phyloP scores from a whole-genome alignment of 1,140 invertebrate species.

The Drosophila simulans region DNA sequence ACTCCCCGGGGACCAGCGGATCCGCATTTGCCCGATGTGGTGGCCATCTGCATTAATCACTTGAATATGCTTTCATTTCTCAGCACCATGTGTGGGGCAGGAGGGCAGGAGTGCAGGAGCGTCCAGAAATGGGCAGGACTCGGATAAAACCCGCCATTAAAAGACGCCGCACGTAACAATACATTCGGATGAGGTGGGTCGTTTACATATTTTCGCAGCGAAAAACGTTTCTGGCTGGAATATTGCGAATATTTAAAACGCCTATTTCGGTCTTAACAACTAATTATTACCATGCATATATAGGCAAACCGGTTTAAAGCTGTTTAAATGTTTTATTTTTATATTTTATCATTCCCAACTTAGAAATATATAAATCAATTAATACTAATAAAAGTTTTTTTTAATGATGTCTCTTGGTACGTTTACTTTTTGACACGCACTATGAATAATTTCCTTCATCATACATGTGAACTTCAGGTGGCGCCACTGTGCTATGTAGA shows the following conservation, averaged over 20 bases:
- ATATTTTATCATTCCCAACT: too few relatives aligned
- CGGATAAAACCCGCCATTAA: constrained; percentile 61
- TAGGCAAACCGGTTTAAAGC: too few relatives aligned
- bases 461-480: neutral
- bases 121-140: constrained; percentile 1
- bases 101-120: neutral
- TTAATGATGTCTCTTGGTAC: neutral
- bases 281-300: constrained; percentile 2
- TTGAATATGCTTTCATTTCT: constrained; percentile 77
- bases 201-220: constrained; percentile 70
- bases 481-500: neutral
- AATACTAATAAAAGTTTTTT: neutral
- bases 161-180: constrained; percentile 64
- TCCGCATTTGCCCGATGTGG: constrained; percentile 34
- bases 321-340: too few relatives aligned
- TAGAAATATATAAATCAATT: too few relatives aligned
- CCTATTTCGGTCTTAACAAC: neutral
- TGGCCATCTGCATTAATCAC: constrained; percentile 74
- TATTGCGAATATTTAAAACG: constrained; percentile 13
- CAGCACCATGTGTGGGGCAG: constrained; percentile 49
- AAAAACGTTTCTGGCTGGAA: constrained; percentile 3
- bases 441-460: neutral
- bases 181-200: constrained; percentile 60
- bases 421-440: neutral
- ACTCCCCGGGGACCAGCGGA: constrained; percentile 16